Conservation (phyloP, 2,888 invertebrate genomes). For the Eugnorisma glareosa region DNA sequence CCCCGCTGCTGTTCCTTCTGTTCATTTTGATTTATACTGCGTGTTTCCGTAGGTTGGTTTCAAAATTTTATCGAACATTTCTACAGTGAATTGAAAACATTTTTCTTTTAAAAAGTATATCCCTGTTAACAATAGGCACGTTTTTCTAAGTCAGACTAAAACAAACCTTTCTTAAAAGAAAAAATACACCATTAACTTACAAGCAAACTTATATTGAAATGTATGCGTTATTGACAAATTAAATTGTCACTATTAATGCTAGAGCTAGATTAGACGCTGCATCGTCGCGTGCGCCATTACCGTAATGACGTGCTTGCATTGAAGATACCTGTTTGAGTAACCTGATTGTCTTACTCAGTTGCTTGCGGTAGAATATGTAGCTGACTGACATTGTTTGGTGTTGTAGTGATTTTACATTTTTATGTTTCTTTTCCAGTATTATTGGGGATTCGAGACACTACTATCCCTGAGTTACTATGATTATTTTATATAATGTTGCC, state of each 20-base stretch:
- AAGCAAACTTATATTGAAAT: conserved; percentile 38
- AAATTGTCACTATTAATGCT: conserved; percentile 63
- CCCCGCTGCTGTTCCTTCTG: background rate
- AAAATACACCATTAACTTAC: conserved; percentile 43
- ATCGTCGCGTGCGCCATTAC: conserved; percentile 62
- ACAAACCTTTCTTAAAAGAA: background rate
- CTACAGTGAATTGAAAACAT: background rate
- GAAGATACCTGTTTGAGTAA: conserved; percentile 58
- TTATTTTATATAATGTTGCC: background rate
- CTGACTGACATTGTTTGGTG: conserved; percentile 12
- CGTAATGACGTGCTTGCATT: conserved; percentile 59
- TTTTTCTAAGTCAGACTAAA: background rate
- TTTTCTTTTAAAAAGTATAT: background rate
- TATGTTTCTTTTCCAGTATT: background rate
- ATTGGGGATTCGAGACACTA: background rate
- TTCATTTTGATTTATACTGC: background rate
- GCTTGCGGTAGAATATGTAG: conserved; percentile 54
- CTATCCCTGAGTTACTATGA: background rate
- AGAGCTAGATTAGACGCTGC: conserved; percentile 50
- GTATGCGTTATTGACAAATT: conserved; percentile 60
- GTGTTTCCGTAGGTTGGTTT: background rate
- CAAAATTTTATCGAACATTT: background rate
- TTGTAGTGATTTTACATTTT: conserved; percentile 7
- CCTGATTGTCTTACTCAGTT: conserved; percentile 57
- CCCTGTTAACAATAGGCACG: background rate